Conservation (phyloP, 2,888 invertebrate species). For the Dicyrtomina minuta region DNA sequence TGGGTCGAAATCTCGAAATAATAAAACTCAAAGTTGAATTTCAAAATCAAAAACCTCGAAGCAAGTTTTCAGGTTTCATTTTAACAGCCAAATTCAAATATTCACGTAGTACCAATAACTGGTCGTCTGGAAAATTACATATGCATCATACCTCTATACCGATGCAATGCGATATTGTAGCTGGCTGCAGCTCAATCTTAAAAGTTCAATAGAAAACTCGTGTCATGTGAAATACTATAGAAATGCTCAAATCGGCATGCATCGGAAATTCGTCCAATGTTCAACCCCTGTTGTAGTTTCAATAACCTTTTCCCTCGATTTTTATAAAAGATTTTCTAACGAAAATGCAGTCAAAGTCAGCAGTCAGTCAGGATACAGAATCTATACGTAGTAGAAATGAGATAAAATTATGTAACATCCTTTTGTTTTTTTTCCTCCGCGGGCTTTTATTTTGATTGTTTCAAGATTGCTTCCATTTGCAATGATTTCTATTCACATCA, state of each 20-base stretch:
- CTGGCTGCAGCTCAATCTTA: too few species aligned
- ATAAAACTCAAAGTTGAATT: background rate
- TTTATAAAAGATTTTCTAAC: too few species aligned
- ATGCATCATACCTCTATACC: too few species aligned
- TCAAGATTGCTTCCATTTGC: constrained; percentile 21
- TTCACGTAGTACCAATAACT: too few species aligned
- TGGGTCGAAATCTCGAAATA: too few species aligned
- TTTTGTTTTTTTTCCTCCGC: background rate
- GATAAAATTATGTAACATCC: background rate
- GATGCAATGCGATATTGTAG: too few species aligned
- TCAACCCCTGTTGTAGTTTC: constrained; percentile 14
- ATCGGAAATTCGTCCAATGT: constrained; percentile 27
- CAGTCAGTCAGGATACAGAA: too few species aligned
- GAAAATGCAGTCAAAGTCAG: too few species aligned
- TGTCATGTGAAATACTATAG: too few species aligned
- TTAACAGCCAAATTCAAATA: constrained; percentile 14
- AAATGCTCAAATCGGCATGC: constrained; percentile 19
- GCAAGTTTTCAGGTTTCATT: constrained; percentile 20
- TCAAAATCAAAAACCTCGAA: constrained; percentile 3
- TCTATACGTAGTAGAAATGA: background rate
- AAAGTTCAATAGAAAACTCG: too few species aligned
- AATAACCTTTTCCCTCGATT: constrained; percentile 9
- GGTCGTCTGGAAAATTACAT: too few species aligned
- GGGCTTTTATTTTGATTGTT: constrained; percentile 28
- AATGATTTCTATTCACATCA: constrained; percentile 13